Evolutionary conservation across 2,888 invertebrate genomes (phyloP), one percentile per base, ranked within the genome.

Genomic region (Rhagonycha lutea): DNA sequence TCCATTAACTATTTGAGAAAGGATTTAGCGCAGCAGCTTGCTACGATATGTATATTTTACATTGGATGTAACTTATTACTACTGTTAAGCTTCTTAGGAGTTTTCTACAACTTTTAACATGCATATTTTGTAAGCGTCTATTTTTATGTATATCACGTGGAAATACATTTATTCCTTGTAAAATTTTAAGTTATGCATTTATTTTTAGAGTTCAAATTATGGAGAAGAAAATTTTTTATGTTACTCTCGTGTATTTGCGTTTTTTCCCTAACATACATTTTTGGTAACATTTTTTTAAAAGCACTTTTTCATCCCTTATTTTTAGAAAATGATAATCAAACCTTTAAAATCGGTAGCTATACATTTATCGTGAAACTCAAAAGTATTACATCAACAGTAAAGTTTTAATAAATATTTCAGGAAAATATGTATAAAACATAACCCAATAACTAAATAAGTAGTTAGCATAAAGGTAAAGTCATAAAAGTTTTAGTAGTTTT

Each of bases 41-140:
- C 67, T 65, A 68, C 70, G 70, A 74, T 74, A 70, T 70, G 70
- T 74, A 74, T 74, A 74, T 70, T 74, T 74, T 74, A 70, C 69
- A 68, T 47, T 70, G 68, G 28, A 70, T 70, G 70, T 70, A 70
- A 74, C 70, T 74, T 74, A 74, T 70, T 65, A 70, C 67, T 74
- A 74, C 70, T 68, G 70, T 68, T 70, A 74, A 74, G 69, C 68
- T 68, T 68, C 68, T 28, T 68, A 68, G 32, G 68, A 68, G 68
- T 70, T 61, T 74, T 68, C 68, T 74, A 74, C 69, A 74, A 74
- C 73, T 69, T 74, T 63, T 28, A 65, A 65, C 24, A 26, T 14
- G 69, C 24, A 32, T 67, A 65, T 74, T 69, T 74, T 69, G 69
- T 69, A 69, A 61, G 63, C 70, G 26, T 72, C 73, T 73, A 74